Evolutionary conservation across 1,140 invertebrate species (phyloP), one percentile per base, ranked within the genome.

Genomic region (Atta texana): DNA sequence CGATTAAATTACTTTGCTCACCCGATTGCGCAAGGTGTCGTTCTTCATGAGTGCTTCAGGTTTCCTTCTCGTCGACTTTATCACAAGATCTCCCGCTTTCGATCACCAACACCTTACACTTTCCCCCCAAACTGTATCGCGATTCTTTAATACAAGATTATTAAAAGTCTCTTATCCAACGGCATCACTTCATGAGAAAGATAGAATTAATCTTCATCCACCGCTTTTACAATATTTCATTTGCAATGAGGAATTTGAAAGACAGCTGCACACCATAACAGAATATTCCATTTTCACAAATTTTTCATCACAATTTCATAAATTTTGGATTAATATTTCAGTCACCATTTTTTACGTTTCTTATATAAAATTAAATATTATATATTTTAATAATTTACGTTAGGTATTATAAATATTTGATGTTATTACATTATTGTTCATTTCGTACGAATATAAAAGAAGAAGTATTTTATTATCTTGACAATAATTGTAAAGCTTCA

Each of bases 1-100:
- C 10, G 71, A 86, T 82, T 89, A 87, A 87, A 71, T 39, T 64
- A 77, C 21, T 81, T 49, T 34, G 55, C 18, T 89, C 51, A 61
- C 66, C 55, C 31, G n/a, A 24, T 64, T 66, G 53, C 66, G 39
- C 80, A 61, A 68, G 71, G 80, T 78, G 72, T 51, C 53, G 59
- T 78, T 69, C 75, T 44, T 49, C 57, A 8, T 49, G 51, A 75
- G 57, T 74, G 66, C 81, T 31, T 51, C 31, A 51, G 34, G 74
- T 53, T 63, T 31, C 55, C 66, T 75, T 59, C 51, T 34, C 74
- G 16, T 66, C 44, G 44, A 55, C 63, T 69, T 75, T 85, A 76
- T 85, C 82, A 53, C 16, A 6, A n/a, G 34, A 76, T 85, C 74
- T 85, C 74, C 74, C 61, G 71, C 61, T 63, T 77, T 84, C 21